Evolutionary conservation across 2,888 invertebrate genomes (phyloP).

Genomic region (Cantharis rufa): DNA sequence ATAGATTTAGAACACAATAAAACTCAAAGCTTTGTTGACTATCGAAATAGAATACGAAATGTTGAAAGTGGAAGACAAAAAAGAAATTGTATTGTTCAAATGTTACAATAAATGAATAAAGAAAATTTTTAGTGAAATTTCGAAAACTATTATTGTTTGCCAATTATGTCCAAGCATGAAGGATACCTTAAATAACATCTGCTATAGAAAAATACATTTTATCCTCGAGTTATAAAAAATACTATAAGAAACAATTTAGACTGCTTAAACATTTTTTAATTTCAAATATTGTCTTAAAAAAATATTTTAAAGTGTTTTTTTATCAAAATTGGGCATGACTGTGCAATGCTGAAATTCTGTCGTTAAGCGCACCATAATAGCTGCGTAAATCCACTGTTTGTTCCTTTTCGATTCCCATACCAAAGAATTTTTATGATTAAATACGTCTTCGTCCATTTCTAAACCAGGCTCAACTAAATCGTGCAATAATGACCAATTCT

Average conservation of each 20-base stretch:
- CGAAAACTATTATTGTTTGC: neutral
- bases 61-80: neutral
- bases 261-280: too few relatives aligned
- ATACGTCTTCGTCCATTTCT: conserved; percentile 19
- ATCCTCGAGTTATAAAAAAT: too few relatives aligned
- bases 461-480: conserved; percentile 10
- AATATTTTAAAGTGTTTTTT: neutral
- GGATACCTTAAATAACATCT: too few relatives aligned
- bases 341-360: conserved; percentile 13
- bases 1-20: neutral
- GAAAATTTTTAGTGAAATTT: neutral
- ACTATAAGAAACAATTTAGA: too few relatives aligned
- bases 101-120: neutral
- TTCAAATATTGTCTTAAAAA: too few relatives aligned
- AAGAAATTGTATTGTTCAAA: neutral
- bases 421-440: conserved; percentile 21
- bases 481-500: conserved; percentile 26
- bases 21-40: neutral
- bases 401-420: conserved; percentile 25
- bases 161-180: too few relatives aligned
- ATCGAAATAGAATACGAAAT: neutral
- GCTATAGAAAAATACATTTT: too few relatives aligned
- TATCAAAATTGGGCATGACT: conserved; percentile 21
- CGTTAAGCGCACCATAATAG: conserved; percentile 18
- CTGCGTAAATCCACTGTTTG: conserved; percentile 28